These are phyloP conservation scores for Pipra filicauda DNA, from an alignment of 2,113 vertebrate genomes.

Conservation along the genomic window DNA sequence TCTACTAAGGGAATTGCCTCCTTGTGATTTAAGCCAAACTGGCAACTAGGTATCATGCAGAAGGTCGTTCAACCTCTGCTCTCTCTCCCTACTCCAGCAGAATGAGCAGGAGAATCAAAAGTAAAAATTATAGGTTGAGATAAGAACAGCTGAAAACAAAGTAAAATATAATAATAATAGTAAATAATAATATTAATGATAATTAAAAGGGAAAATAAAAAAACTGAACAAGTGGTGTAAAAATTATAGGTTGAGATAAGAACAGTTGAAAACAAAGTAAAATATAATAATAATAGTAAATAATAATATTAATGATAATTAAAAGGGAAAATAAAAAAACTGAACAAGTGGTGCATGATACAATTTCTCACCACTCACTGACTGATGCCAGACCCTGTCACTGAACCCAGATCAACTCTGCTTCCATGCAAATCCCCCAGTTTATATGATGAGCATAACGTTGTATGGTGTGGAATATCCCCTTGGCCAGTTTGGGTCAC, in stretches of 20 bases:
- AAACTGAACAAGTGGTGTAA: neutral
- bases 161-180: neutral
- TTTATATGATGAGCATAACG: neutral
- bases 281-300: neutral
- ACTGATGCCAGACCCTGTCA: neutral
- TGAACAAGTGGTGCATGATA: neutral
- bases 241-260: neutral
- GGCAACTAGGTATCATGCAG: neutral
- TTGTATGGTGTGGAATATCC: neutral
- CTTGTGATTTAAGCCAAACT: neutral
- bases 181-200: neutral
- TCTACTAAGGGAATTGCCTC: neutral
- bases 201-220: neutral
- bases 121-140: neutral
- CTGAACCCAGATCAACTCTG: fast-evolving
- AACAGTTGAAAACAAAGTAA: neutral
- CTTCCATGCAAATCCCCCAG: neutral
- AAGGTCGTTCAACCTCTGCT: fast-evolving
- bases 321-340: neutral
- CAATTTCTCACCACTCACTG: too few relatives aligned
- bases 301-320: neutral
- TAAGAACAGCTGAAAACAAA: neutral
- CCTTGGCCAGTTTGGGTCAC: neutral
- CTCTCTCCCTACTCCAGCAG: neutral
- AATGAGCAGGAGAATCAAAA: neutral